Percentiles rank a stretch among this genome's conserved stretches.
These are phyloP conservation scores for Sylvia borin DNA, from an alignment of 2,797 vertebrate genomes.

Conservation along the genomic window DNA sequence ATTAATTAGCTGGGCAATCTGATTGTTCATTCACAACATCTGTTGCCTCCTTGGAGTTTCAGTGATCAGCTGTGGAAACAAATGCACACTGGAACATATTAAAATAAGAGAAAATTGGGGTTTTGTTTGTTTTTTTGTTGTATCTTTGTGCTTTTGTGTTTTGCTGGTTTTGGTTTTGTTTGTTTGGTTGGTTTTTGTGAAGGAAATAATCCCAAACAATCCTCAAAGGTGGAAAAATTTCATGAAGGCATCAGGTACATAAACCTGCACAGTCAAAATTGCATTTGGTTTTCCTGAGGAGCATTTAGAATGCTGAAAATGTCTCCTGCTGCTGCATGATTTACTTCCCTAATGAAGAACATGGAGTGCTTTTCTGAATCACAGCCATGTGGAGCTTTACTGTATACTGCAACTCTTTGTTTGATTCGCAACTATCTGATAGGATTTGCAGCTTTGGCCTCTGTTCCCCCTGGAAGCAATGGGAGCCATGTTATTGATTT, in stretches of 20 bases:
- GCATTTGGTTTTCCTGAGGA: neutral
- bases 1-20: constrained; percentile 9
- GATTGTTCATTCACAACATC: neutral
- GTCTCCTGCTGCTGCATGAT: neutral
- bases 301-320: neutral
- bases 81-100: neutral
- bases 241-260: neutral
- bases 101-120: neutral
- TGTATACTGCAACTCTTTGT: neutral
- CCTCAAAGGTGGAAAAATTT: neutral
- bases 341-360: neutral
- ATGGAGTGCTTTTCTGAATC: neutral
- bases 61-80: neutral
- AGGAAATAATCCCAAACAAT: neutral
- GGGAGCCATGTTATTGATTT: neutral
- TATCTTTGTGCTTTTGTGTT: neutral
- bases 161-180: neutral
- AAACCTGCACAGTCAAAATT: neutral
- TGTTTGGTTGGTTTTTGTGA: neutral
- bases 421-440: neutral
- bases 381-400: neutral
- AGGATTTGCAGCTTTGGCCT: neutral
- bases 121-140: too few relatives aligned
- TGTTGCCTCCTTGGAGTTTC: neutral
- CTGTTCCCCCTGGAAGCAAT: neutral